Evolutionary conservation across 2,113 vertebrate species (phyloP), one percentile per base, ranked within the genome.

Genomic region (Prietella phreatophila): DNA sequence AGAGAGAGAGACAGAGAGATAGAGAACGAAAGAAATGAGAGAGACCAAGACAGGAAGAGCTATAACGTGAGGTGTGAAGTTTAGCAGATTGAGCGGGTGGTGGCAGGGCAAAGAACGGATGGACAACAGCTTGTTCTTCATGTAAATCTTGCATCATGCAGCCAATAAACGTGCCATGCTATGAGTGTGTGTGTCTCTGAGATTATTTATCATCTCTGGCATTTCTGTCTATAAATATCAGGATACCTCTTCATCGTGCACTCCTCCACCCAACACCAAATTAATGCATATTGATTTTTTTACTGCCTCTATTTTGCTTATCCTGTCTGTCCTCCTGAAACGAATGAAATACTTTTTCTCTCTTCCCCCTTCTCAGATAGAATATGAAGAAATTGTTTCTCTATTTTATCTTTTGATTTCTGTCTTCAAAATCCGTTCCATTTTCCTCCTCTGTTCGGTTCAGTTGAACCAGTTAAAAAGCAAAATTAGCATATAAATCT

Each of bases 401-500:
- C 91, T 84, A 91, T 92, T 87, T 42, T 65, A 30, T 90, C 58
- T 91, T 90, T 88, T 89, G 93, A 82, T 94, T 93, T 91, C 86
- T 85, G 88, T 91, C 83, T 84, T 91, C 89, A 90, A 91, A 94
- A 93, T 91, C 89, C 86, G 91, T 92, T 91, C 87, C 88, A 90
- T 91, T 91, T 73, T 91, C 90, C 90, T 87, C 87, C 83, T 88
- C 83, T 83, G 85, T 84, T 85, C 85, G 80, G 42, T 91, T 89
- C 87, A 90, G 90, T 88, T 90, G 87, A 92, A 87, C 87, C 75
- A 82, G 90, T 91, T 92, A 89, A 91, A 91, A 93, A 90, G 82
- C 93, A 93, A 93, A 95, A 96, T 96, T 95, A 95, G 93, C 94
- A 95, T 95, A 95, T 96, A 93, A 95, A 95, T 95, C 92, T 95